Evolutionary conservation across 1,140 invertebrate species (phyloP).

Genomic region (Orchesella cincta): DNA sequence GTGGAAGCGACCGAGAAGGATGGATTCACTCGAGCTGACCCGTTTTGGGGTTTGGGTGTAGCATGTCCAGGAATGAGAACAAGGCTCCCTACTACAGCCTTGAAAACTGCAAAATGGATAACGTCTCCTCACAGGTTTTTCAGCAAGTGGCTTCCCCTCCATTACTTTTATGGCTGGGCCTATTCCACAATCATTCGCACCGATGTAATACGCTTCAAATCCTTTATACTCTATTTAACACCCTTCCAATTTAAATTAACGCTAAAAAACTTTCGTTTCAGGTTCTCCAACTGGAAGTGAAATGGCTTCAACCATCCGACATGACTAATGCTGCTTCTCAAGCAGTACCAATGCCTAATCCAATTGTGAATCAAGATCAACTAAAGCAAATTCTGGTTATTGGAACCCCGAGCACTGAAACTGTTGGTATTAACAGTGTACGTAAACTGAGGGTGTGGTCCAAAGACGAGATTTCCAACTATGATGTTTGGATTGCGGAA

Average conservation of each 20-base stretch:
- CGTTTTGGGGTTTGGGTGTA: conserved; percentile 38
- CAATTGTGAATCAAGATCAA: no score
- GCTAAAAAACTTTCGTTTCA: neutral
- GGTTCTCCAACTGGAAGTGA: conserved; percentile 28
- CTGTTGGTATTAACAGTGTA: conserved; percentile 38
- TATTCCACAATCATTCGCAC: conserved; percentile 17
- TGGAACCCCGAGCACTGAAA: conserved; percentile 43
- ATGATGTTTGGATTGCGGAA: conserved; percentile 11
- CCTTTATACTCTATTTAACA: neutral
- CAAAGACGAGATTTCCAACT: conserved; percentile 25
- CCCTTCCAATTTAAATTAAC: neutral
- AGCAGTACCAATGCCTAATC: neutral
- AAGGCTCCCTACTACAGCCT: neutral
- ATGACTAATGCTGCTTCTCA: neutral
- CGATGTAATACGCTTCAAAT: conserved; percentile 27
- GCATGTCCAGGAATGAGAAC: conserved; percentile 42
- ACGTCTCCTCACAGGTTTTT: conserved; percentile 31
- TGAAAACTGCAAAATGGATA: conserved; percentile 33
- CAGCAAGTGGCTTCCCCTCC: conserved; percentile 35
- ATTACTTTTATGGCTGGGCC: conserved; percentile 33
- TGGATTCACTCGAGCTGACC: conserved; percentile 44
- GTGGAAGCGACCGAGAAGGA: conserved; percentile 36
- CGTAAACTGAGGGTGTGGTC: conserved; percentile 31
- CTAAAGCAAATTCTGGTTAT: conserved; percentile 21
- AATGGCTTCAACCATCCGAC: conserved; percentile 29